A percentile compares a stretch with the other conserved stretches of the same genome.
phyloP scores from a whole-genome alignment of 2,888 invertebrate species.

The Cerceris ruficornis region DNA sequence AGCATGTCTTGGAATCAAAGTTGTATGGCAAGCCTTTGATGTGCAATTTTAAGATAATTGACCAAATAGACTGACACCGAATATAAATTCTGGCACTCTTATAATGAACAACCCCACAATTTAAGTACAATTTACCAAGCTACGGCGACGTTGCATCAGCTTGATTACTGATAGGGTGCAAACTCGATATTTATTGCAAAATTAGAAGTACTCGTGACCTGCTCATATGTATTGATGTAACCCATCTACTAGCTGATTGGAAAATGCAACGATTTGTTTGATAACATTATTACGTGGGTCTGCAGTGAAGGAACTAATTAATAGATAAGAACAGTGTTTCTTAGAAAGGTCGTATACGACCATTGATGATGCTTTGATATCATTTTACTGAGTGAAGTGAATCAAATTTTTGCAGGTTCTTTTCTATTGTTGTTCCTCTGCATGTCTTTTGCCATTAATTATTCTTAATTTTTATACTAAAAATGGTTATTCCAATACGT shows the following conservation, averaged over 20 bases:
- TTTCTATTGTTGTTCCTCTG: conserved; percentile 39
- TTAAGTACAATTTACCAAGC: conserved; percentile 44
- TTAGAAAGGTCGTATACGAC: conserved; percentile 65
- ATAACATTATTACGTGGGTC: conserved; percentile 61
- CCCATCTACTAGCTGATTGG: conserved; percentile 54
- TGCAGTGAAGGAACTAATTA: conserved; percentile 44
- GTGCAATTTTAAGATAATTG: conserved; percentile 87
- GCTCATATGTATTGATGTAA: conserved; percentile 54
- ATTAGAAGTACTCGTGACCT: conserved; percentile 63
- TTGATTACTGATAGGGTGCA: conserved; percentile 61
- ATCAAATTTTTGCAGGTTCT: conserved; percentile 74
- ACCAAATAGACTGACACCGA: conserved; percentile 79
- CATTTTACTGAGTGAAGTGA: conserved; percentile 78
- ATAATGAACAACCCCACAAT: conserved; percentile 46
- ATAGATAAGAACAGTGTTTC: conserved; percentile 59
- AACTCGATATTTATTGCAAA: conserved; percentile 68
- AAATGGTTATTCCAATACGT: conserved; percentile 11
- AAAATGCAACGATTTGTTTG: conserved; percentile 63
- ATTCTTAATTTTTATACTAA: conserved; percentile 5
- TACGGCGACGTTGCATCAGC: conserved; percentile 69
- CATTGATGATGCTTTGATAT: conserved; percentile 77
- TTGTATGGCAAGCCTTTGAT: conserved; percentile 92
- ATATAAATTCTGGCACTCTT: conserved; percentile 52
- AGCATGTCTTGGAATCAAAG: conserved; percentile 87
- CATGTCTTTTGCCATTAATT: conserved; percentile 27